These are phyloP conservation scores for Phacellophora camtschatica DNA, from an alignment of 30 jellyfish, hydroid and myxozoan genomes.

Conservation along the genomic window DNA sequence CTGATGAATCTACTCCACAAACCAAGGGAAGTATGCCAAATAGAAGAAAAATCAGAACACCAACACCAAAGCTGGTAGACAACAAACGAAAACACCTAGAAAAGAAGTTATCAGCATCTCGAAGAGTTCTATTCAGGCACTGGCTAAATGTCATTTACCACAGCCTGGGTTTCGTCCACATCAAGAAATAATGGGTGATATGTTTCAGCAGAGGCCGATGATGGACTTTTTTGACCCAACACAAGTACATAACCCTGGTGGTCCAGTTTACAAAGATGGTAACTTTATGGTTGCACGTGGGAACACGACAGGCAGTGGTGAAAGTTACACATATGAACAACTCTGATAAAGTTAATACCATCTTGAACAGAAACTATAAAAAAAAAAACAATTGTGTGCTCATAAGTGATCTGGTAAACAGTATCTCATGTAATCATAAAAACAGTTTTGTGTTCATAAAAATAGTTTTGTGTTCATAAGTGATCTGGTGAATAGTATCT, in stretches of 20 bases:
- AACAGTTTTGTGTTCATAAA: too few species aligned
- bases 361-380: not conserved
- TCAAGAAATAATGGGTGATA: not conserved
- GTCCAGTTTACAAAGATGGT: not conserved
- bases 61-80: slow-evolving; percentile 23
- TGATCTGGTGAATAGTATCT: slow-evolving; percentile 13
- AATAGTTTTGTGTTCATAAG: not conserved
- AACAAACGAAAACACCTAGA: slow-evolving; percentile 55
- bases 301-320: not conserved
- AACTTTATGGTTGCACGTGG: not conserved
- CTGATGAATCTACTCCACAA: not conserved
- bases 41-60: slow-evolving; percentile 1
- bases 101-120: slow-evolving; percentile 41
- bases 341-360: not conserved
- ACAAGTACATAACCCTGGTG: slow-evolving; percentile 2
- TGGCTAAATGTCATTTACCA: slow-evolving; percentile 35
- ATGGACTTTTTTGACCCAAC: not conserved
- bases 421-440: slow-evolving; percentile 12
- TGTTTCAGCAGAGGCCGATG: slow-evolving; percentile 28
- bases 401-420: slow-evolving; percentile 17
- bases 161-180: slow-evolving; percentile 22
- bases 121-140: slow-evolving; percentile 19
- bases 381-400: not conserved
- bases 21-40: not conserved
- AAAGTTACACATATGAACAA: not conserved